Percentiles rank a stretch among this genome's conserved stretches.
Evolutionary conservation across 2,888 invertebrate species (phyloP).

Genomic region (Drosophila silvestris): DNA sequence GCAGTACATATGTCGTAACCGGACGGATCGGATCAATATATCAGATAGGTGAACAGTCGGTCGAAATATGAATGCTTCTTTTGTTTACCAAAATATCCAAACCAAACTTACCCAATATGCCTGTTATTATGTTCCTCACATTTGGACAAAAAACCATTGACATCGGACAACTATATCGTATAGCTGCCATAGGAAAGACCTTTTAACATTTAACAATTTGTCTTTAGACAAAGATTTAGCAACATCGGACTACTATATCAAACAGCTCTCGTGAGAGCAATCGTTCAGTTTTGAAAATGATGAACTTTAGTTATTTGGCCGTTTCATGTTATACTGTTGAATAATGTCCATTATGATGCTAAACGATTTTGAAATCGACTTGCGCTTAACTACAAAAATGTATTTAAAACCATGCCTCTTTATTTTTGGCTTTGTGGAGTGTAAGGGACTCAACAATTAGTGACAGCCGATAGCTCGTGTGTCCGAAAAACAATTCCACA

Average conservation of each 20-base stretch:
- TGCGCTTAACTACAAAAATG: background rate
- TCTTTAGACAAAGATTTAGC: background rate
- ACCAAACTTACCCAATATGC: background rate
- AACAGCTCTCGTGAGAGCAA: no score
- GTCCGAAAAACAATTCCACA: slow-evolving; percentile 62
- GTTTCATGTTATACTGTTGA: background rate
- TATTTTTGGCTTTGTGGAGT: background rate
- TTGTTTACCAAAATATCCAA: background rate
- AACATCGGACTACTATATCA: background rate
- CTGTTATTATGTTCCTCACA: background rate
- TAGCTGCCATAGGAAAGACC: no score
- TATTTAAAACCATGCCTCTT: background rate
- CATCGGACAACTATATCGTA: no score
- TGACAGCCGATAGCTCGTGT: slow-evolving; percentile 54
- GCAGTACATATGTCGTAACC: background rate
- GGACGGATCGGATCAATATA: background rate
- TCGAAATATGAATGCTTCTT: background rate
- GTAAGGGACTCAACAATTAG: slow-evolving; percentile 55
- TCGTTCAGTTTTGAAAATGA: background rate
- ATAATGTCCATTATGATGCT: background rate
- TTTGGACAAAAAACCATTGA: background rate
- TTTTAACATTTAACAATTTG: no score
- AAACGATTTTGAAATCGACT: background rate
- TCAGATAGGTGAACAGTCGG: background rate
- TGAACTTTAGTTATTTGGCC: background rate